Evolutionary conservation across 2,888 invertebrate genomes (phyloP).

Genomic region (Spodoptera littoralis): DNA sequence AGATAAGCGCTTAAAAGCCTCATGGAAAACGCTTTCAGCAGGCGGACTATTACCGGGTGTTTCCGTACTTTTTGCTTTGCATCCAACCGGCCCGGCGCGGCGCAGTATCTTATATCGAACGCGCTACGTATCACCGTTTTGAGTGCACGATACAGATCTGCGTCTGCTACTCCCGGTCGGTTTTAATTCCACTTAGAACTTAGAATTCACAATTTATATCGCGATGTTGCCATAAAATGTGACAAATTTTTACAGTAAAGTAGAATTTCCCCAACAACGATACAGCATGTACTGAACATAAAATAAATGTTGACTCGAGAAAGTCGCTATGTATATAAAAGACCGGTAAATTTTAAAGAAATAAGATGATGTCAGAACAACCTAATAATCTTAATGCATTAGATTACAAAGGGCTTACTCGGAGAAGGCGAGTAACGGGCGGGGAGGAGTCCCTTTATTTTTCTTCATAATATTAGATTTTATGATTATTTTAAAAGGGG

Average conservation of each 20-base stretch:
- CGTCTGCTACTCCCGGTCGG: conserved; percentile 50
- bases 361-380: conserved; percentile 77
- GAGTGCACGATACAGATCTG: conserved; percentile 63
- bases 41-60: conserved; percentile 79
- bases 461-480: conserved; percentile 78
- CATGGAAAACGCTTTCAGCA: conserved; percentile 85
- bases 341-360: conserved; percentile 73
- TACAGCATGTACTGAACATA: conserved; percentile 35
- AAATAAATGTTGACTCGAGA: conserved; percentile 47
- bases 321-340: conserved; percentile 57
- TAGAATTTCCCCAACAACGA: conserved; percentile 20
- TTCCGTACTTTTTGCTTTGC: conserved; percentile 79
- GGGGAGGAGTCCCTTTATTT: conserved; percentile 73
- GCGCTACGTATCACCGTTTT: conserved; percentile 63
- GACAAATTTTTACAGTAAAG: conserved; percentile 36
- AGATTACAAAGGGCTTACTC: conserved; percentile 79
- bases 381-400: conserved; percentile 84
- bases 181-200: conserved; percentile 56
- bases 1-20: conserved; percentile 89
- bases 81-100: conserved; percentile 63
- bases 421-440: conserved; percentile 63
- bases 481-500: conserved; percentile 79
- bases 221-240: conserved; percentile 27
- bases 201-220: conserved; percentile 24
- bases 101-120: conserved; percentile 68